Base-by-base conservation (phyloP, 2,888 invertebrate genomes). In the Diplolepis rosae region DNA sequence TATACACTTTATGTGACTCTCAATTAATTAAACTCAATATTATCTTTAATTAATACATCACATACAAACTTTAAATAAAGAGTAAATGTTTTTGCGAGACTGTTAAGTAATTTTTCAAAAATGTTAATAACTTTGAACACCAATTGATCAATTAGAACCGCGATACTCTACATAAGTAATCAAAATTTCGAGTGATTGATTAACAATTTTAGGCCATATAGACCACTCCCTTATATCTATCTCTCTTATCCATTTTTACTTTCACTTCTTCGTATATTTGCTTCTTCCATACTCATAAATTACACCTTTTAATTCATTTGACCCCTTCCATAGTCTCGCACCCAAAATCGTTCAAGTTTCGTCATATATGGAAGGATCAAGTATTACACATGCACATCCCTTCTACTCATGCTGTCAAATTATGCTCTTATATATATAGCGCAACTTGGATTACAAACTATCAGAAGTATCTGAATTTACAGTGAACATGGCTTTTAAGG, bases 401-500 rank as follows among this genome's bases (percentile, higher is more conserved):
- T 7, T 45, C 45, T 45, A 18, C 15, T 45, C 1, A 18, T 15
- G 18, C 0, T 18, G 7, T 6, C 2, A 15, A 45, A 45, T 18
- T 0, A 7, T 18, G 6, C n/a, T 45, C 7, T 18, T 18, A 45
- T 45, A 45, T 45, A 45, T 7, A 45, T n/a, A 18, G 45, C 9
- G n/a, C 15, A 9, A 15, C 45, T 18, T 7, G 18, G 18, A n/a
- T 45, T 45, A 9, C 45, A 45, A 45, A 45, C 18, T 2, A 18
- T 18, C 45, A 45, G 7, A 18, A 18, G 18, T 45, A 45, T 3
- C 69, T 35, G 70, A 77, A 75, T 68, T 72, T 77, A 61, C 76
- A 54, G 74, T 48, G 74, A 79, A 77, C 82, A 85, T 85, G 84
- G 83, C 80, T 75, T 84, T 83, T 79, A 83, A 83, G 82, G 84